Conservation (phyloP, 2,888 invertebrate species). For the Ctenicera cuprea region DNA sequence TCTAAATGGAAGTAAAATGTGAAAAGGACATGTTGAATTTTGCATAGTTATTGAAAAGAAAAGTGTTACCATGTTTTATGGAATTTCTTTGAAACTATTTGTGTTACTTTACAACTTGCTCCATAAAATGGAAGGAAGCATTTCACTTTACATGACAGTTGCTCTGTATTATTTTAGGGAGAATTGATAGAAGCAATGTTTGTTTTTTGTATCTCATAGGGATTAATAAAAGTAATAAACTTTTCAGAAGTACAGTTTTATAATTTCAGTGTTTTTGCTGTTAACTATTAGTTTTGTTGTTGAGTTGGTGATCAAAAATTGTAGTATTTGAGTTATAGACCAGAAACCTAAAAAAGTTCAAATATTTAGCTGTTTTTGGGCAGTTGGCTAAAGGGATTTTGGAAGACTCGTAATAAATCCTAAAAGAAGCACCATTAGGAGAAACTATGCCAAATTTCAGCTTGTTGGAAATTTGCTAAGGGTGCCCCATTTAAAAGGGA, state of each 20-base stretch:
- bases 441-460: too few relatives aligned
- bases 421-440: too few relatives aligned
- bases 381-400: too few relatives aligned
- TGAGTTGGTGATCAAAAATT: too few relatives aligned
- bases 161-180: constrained; percentile 77
- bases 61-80: constrained; percentile 60
- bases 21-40: constrained; percentile 49
- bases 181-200: constrained; percentile 75
- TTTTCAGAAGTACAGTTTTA: constrained; percentile 42
- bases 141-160: constrained; percentile 71
- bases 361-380: too few relatives aligned
- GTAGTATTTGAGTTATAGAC: too few relatives aligned
- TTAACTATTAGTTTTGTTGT: too few relatives aligned
- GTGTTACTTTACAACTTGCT: constrained; percentile 47
- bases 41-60: constrained; percentile 49
- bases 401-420: too few relatives aligned
- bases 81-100: constrained; percentile 46
- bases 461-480: too few relatives aligned
- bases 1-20: constrained; percentile 43
- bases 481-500: too few relatives aligned
- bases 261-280: constrained; percentile 2
- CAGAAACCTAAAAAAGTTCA: too few relatives aligned
- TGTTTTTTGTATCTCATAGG: constrained; percentile 80
- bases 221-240: constrained; percentile 53
- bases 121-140: constrained; percentile 64